Conservation (phyloP, 2,888 invertebrate genomes). For the Andricus quercusramuli region DNA sequence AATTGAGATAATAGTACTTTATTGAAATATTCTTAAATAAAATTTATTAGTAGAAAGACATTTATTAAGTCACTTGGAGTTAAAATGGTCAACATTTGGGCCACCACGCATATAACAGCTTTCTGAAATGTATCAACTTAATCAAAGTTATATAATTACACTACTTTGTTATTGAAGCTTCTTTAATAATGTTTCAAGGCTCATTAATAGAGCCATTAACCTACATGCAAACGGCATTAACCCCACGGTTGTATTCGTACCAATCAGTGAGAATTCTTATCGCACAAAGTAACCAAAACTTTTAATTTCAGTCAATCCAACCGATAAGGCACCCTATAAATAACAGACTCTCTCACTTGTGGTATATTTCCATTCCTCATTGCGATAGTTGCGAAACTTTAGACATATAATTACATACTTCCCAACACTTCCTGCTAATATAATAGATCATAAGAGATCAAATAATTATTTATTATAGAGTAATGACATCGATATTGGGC, state of each 20-base stretch:
- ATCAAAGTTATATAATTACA: not conserved
- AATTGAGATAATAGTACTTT: too few relatives aligned
- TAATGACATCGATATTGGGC: too few relatives aligned
- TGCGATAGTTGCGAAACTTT: conserved; percentile 52
- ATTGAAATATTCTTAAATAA: too few relatives aligned
- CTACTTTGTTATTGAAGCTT: not conserved
- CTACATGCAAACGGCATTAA: not conserved
- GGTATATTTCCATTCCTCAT: conserved; percentile 58
- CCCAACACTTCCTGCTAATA: not conserved
- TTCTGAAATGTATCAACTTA: too few relatives aligned
- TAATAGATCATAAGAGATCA: too few relatives aligned
- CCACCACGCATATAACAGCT: too few relatives aligned
- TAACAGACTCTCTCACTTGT: conserved; percentile 55
- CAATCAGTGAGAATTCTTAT: conserved; percentile 54
- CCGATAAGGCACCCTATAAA: conserved; percentile 58
- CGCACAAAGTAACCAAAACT: conserved; percentile 59
- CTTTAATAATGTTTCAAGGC: not conserved
- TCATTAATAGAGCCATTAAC: not conserved
- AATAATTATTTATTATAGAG: too few relatives aligned
- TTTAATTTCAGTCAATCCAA: conserved; percentile 55
- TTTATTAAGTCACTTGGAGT: too few relatives aligned
- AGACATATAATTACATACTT: not conserved
- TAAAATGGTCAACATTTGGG: too few relatives aligned
- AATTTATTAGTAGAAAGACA: too few relatives aligned
- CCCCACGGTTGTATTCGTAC: conserved; percentile 24